Percentiles rank a stretch among this genome's conserved stretches.
Conservation (phyloP, 2,113 vertebrate species). For the Entomyzon cyanotis region DNA sequence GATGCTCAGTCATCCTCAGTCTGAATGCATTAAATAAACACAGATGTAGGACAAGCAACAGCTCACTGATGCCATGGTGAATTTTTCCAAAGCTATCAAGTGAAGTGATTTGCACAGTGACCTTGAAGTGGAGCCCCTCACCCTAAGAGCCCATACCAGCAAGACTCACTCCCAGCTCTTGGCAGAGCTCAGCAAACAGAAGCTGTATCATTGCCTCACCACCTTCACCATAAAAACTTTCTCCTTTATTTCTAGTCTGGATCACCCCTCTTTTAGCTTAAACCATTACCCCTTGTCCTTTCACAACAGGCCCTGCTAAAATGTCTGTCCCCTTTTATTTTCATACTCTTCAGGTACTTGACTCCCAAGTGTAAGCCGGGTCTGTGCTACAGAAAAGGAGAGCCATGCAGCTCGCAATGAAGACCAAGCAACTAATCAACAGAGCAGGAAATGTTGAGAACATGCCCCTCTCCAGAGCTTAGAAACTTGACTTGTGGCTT, state of each 20-base stretch:
- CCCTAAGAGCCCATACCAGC: background rate
- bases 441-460: background rate
- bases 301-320: background rate
- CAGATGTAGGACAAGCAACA: background rate
- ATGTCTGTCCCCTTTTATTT: background rate
- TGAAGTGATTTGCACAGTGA: background rate
- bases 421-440: background rate
- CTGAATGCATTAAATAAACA: background rate
- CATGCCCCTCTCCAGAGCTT: background rate
- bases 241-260: background rate
- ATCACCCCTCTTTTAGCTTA: background rate
- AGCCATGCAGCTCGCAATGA: fast-evolving
- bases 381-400: background rate
- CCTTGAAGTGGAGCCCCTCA: background rate
- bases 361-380: background rate
- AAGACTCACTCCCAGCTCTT: background rate
- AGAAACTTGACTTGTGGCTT: background rate
- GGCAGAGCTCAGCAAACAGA: background rate
- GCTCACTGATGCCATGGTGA: background rate
- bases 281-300: background rate
- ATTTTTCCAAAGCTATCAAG: background rate
- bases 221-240: background rate
- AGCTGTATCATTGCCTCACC: background rate
- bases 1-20: background rate
- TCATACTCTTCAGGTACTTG: background rate